These are phyloP conservation scores for Passerculus sandwichensis DNA, from an alignment of 2,797 vertebrate genomes.

Conservation along the genomic window DNA sequence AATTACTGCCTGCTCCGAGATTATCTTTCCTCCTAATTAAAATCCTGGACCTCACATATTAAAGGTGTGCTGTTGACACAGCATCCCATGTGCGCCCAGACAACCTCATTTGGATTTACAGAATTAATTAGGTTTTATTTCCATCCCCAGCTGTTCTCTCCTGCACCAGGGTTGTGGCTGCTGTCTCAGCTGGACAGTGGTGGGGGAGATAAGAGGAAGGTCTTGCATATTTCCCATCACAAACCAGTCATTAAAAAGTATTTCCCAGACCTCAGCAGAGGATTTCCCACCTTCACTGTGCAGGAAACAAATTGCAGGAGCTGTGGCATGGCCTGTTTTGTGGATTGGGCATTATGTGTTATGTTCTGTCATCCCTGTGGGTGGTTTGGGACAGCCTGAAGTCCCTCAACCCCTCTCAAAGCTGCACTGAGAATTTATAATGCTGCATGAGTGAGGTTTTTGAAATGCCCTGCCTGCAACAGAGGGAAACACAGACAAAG, in stretches of 20 bases:
- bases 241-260: not conserved
- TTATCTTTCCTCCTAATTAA: conserved; percentile 79
- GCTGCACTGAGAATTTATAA: not conserved
- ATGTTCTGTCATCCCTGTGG: not conserved
- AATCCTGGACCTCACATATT: conserved; percentile 72
- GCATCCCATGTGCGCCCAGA: conserved; percentile 56
- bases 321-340: not conserved
- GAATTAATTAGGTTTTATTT: conserved; percentile 80
- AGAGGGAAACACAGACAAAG: not conserved
- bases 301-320: not conserved
- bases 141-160: conserved; percentile 74
- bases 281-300: conserved; percentile 7
- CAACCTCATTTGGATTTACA: conserved; percentile 74
- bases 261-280: not conserved
- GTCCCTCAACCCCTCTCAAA: not conserved
- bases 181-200: conserved; percentile 53
- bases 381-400: not conserved
- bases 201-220: conserved; percentile 12
- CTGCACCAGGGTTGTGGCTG: not conserved
- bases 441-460: not conserved
- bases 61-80: conserved; percentile 71
- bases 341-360: not conserved
- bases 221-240: not conserved
- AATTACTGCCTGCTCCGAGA: conserved; percentile 75
- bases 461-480: not conserved